phyloP scores from a whole-genome alignment of 92 coral and sea anemone species.

The Epizoanthus ramosus region DNA sequence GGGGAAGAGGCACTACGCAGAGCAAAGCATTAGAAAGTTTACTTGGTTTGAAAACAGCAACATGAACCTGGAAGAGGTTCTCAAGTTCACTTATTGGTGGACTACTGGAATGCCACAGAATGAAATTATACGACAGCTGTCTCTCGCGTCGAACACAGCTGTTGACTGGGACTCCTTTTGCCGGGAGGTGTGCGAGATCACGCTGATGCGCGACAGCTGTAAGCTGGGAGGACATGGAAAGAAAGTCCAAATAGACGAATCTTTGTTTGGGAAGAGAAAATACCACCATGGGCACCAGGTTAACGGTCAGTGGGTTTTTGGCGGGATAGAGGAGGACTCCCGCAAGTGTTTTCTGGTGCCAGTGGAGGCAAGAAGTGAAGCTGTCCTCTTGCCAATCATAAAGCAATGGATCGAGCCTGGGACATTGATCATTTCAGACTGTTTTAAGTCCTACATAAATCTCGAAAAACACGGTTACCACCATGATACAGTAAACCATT shows the following conservation, averaged over 20 bases:
- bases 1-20: constrained; percentile 12
- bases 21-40: constrained; percentile 6
- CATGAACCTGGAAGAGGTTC: constrained; percentile 26
- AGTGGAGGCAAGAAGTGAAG: constrained; percentile 10
- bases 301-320: constrained; percentile 32
- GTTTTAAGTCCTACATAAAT: constrained; percentile 50
- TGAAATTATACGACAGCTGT: constrained; percentile 10
- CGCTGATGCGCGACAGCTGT: neutral
- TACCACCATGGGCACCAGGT: too few species aligned
- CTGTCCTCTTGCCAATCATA: too few species aligned
- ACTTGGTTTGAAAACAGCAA: constrained; percentile 32
- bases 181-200: constrained; percentile 26
- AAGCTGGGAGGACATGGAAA: constrained; percentile 10
- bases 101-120: constrained; percentile 2
- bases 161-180: constrained; percentile 36
- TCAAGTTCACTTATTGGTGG: constrained; percentile 41
- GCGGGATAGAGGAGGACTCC: constrained; percentile 2
- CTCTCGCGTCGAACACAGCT: constrained; percentile 24
- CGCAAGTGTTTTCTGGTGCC: neutral
- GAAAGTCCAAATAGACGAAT: constrained; percentile 22
- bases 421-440: too few species aligned
- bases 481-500: constrained; percentile 62
- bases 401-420: too few species aligned
- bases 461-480: constrained; percentile 57
- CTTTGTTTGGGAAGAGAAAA: neutral